Base-by-base conservation (phyloP, 2,113 vertebrate genomes). In the Hippopotamus amphibius region DNA sequence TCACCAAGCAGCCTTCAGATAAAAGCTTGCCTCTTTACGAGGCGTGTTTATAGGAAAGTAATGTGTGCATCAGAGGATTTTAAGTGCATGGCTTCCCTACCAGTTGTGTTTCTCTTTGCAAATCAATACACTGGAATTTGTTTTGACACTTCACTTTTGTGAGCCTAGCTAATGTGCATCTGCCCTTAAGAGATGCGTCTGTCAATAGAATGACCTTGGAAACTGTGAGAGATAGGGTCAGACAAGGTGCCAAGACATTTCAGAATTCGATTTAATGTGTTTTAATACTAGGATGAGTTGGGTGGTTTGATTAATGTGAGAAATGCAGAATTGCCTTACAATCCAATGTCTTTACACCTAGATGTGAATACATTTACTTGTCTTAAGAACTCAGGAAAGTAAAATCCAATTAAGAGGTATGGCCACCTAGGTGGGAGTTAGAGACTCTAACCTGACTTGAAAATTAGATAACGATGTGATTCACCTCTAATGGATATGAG, bases 391-490 rank as follows among this genome's bases (percentile, higher is more conserved):
- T 65, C 72, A 94, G 55, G 46, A 84, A 86, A 94, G 37, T 55
- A 87, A 94, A 95, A 84, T 94, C 33, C 77, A 95, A 41, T 80
- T 65, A 66, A 92, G 50, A 76, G 12, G 16, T 63, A 65, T 48
- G 43, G 33, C 50, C 33, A 61, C 5, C 33, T 65, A 22, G 1
- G n/a, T 59, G 5, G 30, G 22, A 95, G 28, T 81, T 86, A 81
- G 7, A 88, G 55, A 86, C 14, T 94, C 63, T 86, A 85, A 91
- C 28, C 6, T 90, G 74, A 93, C 55, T 83, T 96, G 83, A 95
- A 94, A 84, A 88, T 65, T 63, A 72, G 43, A 30, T 79, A 79
- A 37, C 72, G 33, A 82, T 71, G 28, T 77, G 50, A 80, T 65
- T 92, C 13, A 41, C 8, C 68, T 90, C 30, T 95, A 66, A 95